phyloP scores from a whole-genome alignment of 2,888 invertebrate genomes.

The Polydrusus tereticollis region DNA sequence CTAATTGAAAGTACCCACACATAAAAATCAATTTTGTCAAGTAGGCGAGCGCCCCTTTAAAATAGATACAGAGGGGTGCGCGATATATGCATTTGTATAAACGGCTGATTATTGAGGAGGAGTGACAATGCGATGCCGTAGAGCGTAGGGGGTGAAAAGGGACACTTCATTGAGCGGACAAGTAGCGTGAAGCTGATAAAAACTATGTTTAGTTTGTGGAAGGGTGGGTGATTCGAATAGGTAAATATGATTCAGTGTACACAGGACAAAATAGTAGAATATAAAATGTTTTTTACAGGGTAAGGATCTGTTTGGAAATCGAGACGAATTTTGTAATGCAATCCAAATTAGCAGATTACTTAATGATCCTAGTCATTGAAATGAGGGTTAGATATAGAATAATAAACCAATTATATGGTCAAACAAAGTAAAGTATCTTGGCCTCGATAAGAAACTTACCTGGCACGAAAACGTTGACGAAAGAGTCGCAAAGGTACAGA shows the following conservation, averaged over 20 bases:
- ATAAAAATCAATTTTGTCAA: constrained; percentile 64
- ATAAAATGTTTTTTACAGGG: not conserved
- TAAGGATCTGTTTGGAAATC: no score
- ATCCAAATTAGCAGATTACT: no score
- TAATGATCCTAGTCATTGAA: no score
- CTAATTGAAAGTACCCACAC: constrained; percentile 66
- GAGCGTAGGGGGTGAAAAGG: constrained; percentile 46
- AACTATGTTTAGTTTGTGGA: constrained; percentile 22
- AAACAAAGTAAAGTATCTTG: no score
- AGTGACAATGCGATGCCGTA: constrained; percentile 54
- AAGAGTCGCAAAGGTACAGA: no score
- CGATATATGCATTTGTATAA: constrained; percentile 22
- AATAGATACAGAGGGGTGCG: constrained; percentile 20
- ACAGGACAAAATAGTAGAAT: not conserved
- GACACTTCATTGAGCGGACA: constrained; percentile 49
- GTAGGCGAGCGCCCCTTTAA: constrained; percentile 47
- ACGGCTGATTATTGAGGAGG: constrained; percentile 55
- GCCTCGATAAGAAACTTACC: no score
- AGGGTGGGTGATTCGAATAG: constrained; percentile 12
- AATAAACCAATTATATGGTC: no score
- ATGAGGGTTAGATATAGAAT: no score
- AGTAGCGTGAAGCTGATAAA: constrained; percentile 43
- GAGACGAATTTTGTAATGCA: no score
- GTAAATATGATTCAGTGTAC: not conserved
- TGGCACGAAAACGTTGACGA: no score